Conservation (phyloP, 2,113 vertebrate species). For the Stigmatopora argus region DNA sequence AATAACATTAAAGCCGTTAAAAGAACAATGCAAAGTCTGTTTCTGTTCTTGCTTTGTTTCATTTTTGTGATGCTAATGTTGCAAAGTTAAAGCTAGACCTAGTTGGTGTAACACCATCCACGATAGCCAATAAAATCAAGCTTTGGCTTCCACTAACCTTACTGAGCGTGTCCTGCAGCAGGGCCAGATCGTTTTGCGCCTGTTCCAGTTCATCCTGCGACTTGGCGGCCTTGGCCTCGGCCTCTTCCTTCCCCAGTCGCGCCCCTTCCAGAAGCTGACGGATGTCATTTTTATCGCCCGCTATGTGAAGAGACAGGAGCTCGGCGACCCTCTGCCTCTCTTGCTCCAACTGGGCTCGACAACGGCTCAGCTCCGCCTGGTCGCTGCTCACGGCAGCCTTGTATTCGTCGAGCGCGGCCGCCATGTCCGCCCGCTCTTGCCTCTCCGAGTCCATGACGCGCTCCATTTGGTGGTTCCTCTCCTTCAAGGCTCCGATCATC, state of each 20-base stretch:
- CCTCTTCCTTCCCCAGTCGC: conserved; percentile 85
- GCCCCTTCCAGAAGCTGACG: conserved; percentile 86
- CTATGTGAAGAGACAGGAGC: conserved; percentile 85
- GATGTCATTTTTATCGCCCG: conserved; percentile 85
- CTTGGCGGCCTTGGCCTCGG: conserved; percentile 77
- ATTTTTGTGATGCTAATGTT: too few species aligned
- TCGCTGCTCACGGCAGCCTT: conserved; percentile 77
- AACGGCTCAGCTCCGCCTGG: conserved; percentile 83
- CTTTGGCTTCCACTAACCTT: conserved; percentile 73
- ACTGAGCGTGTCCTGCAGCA: conserved; percentile 80
- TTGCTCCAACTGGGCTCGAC: conserved; percentile 84
- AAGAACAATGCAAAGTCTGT: too few species aligned
- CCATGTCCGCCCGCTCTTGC: conserved; percentile 76
- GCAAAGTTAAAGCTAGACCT: too few species aligned
- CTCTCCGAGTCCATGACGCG: conserved; percentile 84
- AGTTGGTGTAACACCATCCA: too few species aligned
- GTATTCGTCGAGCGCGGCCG: conserved; percentile 80
- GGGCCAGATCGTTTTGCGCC: conserved; percentile 75
- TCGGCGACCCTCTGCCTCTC: conserved; percentile 88
- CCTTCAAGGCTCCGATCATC: conserved; percentile 83
- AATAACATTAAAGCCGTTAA: too few species aligned
- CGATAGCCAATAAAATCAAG: too few species aligned
- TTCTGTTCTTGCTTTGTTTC: too few species aligned
- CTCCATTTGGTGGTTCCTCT: conserved; percentile 91
- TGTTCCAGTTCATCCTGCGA: conserved; percentile 84